Conservation (phyloP, 2,888 invertebrate species). For the Portevinia maculata region DNA sequence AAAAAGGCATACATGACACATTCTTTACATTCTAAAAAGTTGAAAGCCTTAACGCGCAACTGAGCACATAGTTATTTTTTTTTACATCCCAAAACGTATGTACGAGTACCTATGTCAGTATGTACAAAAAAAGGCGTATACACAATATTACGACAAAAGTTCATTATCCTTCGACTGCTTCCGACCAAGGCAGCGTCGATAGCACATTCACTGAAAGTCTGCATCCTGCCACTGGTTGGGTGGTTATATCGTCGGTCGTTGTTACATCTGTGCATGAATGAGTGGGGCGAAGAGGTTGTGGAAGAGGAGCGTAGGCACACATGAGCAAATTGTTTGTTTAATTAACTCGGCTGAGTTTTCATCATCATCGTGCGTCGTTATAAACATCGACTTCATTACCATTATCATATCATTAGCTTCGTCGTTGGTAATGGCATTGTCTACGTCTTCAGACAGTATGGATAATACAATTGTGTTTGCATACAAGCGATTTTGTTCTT, state of each 20-base stretch:
- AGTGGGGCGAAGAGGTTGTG: no score
- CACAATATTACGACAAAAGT: slow-evolving; percentile 56
- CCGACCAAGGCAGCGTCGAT: slow-evolving; percentile 2
- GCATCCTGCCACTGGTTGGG: slow-evolving; percentile 25
- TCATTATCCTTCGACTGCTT: slow-evolving; percentile 55
- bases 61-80: slow-evolving; percentile 5
- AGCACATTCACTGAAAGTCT: slow-evolving; percentile 16
- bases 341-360: slow-evolving; percentile 66
- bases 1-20: neutral
- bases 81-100: slow-evolving; percentile 20
- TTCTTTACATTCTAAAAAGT: slow-evolving; percentile 6
- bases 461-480: slow-evolving; percentile 23
- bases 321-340: slow-evolving; percentile 59
- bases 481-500: slow-evolving; percentile 10
- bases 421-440: slow-evolving; percentile 25
- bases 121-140: slow-evolving; percentile 31
- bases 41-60: slow-evolving; percentile 10
- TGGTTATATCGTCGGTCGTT: neutral
- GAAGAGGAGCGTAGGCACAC: neutral
- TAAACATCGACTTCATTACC: slow-evolving; percentile 51
- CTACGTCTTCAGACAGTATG: neutral
- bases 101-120: no score
- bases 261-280: neutral
- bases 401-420: slow-evolving; percentile 64
- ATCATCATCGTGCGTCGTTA: slow-evolving; percentile 34